Conservation (phyloP, 1,140 invertebrate genomes). For the Bathynomus jamesi region DNA sequence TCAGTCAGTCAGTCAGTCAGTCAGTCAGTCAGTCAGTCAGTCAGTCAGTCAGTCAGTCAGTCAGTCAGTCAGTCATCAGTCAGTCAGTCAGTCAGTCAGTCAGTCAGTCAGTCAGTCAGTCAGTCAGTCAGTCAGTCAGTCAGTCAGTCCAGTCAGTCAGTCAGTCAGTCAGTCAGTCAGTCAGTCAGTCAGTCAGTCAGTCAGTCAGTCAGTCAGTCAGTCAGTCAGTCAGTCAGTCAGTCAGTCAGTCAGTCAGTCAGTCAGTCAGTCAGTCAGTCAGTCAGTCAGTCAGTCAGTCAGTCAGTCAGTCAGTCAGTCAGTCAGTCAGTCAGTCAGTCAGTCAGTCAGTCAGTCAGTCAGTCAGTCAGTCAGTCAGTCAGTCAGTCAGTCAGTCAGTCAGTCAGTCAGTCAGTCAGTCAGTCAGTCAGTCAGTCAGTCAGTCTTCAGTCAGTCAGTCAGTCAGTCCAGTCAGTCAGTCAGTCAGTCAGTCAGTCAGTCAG, state of each 20-base stretch:
- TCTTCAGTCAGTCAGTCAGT: conserved; percentile 16
- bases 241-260: conserved; percentile 7
- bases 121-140: conserved; percentile 7
- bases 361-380: conserved; percentile 1
- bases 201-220: conserved; percentile 1
- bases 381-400: background rate
- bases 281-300: conserved; percentile 7
- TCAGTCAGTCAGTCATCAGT: conserved; percentile 27
- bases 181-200: background rate
- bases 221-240: conserved; percentile 6
- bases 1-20: conserved; percentile 21
- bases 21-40: conserved; percentile 12
- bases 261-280: conserved; percentile 9
- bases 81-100: conserved; percentile 26
- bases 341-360: conserved; percentile 12
- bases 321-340: conserved; percentile 8
- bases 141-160: conserved; percentile 5
- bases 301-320: conserved; percentile 10
- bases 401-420: conserved; percentile 4
- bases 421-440: conserved; percentile 8
- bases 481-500: conserved; percentile 21
- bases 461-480: conserved; percentile 25
- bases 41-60: conserved; percentile 25
- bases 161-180: background rate
- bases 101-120: conserved; percentile 13